A percentile compares a stretch with the other conserved stretches of the same genome.
Conservation (phyloP, 1,140 invertebrate genomes). For the Temnothorax longispinosus region DNA sequence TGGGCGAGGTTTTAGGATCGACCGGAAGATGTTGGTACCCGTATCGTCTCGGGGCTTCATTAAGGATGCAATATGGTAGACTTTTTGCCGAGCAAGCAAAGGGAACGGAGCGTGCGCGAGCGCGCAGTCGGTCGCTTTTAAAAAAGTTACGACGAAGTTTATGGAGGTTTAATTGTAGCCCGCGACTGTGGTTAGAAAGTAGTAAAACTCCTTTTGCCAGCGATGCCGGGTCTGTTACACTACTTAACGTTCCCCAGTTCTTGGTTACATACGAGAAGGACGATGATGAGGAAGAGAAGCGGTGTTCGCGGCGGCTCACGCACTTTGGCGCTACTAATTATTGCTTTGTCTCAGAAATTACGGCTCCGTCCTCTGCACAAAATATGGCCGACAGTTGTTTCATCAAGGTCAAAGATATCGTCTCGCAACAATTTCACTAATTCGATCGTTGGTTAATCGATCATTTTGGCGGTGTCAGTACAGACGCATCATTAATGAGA, state of each 20-base stretch:
- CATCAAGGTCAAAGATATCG: slow-evolving; percentile 59
- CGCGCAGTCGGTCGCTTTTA: slow-evolving; percentile 73
- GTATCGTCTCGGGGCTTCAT: slow-evolving; percentile 75
- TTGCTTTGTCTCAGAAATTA: slow-evolving; percentile 73
- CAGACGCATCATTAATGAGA: neutral
- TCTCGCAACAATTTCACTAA: neutral
- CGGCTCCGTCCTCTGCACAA: slow-evolving; percentile 31
- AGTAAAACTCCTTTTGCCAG: slow-evolving; percentile 79
- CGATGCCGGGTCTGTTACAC: slow-evolving; percentile 68
- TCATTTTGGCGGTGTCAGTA: neutral
- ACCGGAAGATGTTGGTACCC: slow-evolving; percentile 71
- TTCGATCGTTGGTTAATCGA: neutral
- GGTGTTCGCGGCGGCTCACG: slow-evolving; percentile 49
- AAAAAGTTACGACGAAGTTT: slow-evolving; percentile 83
- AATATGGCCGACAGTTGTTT: slow-evolving; percentile 57
- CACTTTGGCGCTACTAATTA: slow-evolving; percentile 74
- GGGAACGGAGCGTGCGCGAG: slow-evolving; percentile 49
- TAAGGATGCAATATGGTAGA: slow-evolving; percentile 77
- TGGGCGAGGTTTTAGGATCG: slow-evolving; percentile 49
- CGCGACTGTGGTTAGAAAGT: slow-evolving; percentile 83
- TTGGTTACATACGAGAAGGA: slow-evolving; percentile 48
- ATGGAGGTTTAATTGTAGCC: slow-evolving; percentile 84
- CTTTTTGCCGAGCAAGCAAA: slow-evolving; percentile 73
- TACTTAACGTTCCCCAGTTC: slow-evolving; percentile 70
- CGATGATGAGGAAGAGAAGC: slow-evolving; percentile 53